These are phyloP conservation scores for Dermatemys mawii DNA, from an alignment of 2,113 vertebrate species.

Conservation along the genomic window DNA sequence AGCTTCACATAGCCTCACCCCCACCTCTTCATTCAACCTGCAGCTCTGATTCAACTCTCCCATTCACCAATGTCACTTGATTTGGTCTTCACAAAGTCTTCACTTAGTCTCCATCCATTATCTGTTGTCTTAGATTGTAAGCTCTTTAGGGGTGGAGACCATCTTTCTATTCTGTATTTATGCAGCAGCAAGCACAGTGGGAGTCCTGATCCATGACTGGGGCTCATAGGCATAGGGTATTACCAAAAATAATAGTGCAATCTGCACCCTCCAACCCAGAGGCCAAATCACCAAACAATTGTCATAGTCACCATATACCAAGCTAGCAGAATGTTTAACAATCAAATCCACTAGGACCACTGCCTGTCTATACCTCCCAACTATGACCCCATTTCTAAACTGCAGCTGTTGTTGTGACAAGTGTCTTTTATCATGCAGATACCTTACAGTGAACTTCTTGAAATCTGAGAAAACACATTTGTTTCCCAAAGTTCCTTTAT, in stretches of 20 bases:
- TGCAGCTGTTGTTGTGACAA: not conserved
- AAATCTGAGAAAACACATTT: not conserved
- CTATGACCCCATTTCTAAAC: not conserved
- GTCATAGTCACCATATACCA: not conserved
- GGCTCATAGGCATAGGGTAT: not conserved
- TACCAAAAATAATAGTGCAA: not conserved
- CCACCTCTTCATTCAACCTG: not conserved
- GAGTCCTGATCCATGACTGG: not conserved
- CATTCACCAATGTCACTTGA: not conserved
- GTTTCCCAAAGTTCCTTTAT: not conserved
- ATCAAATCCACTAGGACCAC: not conserved
- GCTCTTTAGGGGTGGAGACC: not conserved
- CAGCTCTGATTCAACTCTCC: not conserved
- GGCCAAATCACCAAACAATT: not conserved
- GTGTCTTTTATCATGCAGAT: not conserved
- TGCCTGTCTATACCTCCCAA: not conserved
- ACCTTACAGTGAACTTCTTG: not conserved
- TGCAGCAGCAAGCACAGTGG: not conserved
- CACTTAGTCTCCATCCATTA: not conserved
- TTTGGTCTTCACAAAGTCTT: not conserved
- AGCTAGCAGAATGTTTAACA: not conserved
- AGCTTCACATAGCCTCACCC: not conserved
- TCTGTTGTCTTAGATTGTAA: not conserved
- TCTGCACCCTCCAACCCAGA: not conserved
- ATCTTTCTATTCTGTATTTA: not conserved